phyloP scores from a whole-genome alignment of 2,113 vertebrate species.

The Uria lomvia region DNA sequence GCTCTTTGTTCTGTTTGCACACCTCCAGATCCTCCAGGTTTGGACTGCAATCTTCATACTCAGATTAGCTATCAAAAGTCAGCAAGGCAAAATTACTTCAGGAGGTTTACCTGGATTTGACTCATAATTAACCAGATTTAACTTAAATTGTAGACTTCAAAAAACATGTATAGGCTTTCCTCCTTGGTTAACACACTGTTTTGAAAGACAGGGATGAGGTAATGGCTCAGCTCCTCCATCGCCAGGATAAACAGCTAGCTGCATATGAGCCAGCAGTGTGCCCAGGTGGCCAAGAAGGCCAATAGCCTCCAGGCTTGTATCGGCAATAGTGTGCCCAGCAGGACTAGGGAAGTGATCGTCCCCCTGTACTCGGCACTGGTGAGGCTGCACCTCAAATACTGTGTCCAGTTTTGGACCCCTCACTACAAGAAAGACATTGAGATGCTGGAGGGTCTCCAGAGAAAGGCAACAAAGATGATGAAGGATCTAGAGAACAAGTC shows the following conservation, averaged over 20 bases:
- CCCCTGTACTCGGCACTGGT: rapidly evolving
- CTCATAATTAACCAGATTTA: background rate
- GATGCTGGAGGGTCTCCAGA: rapidly evolving
- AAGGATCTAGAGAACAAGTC: background rate
- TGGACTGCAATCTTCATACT: background rate
- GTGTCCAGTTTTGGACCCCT: background rate
- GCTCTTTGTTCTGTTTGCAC: background rate
- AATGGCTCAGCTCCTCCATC: background rate
- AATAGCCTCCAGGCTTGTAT: background rate
- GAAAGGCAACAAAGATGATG: rapidly evolving
- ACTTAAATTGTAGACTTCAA: background rate
- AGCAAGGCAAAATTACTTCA: background rate
- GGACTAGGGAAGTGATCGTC: rapidly evolving
- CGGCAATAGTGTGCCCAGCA: background rate
- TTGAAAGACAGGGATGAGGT: background rate
- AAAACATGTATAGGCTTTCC: background rate
- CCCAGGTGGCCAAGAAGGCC: background rate
- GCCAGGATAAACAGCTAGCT: background rate
- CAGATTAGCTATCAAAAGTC: background rate
- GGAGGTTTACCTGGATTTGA: background rate
- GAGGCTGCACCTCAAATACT: rapidly evolving
- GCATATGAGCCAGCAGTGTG: background rate
- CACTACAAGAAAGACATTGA: background rate
- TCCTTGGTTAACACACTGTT: background rate
- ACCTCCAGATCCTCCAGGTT: background rate